These are phyloP conservation scores for Turdus rufiventris DNA, from an alignment of 2,113 vertebrate genomes.

Conservation along the genomic window DNA sequence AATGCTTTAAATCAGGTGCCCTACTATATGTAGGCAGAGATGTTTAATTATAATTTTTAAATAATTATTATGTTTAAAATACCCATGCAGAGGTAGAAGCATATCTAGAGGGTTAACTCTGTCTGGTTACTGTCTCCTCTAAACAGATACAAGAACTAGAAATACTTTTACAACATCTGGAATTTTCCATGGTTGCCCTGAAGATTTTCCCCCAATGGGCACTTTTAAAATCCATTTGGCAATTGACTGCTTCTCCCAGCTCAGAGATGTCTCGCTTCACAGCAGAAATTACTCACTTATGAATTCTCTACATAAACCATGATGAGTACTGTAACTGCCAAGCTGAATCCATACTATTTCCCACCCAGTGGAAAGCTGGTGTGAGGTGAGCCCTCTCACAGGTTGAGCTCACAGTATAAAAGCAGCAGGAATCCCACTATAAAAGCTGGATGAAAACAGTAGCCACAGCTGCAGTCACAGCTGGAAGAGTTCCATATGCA, in stretches of 20 bases:
- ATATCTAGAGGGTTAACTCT: background rate
- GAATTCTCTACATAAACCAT: background rate
- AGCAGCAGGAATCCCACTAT: background rate
- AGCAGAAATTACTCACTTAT: background rate
- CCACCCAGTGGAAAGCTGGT: background rate
- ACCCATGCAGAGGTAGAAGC: background rate
- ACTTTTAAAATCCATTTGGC: background rate
- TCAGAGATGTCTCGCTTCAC: background rate
- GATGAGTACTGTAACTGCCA: background rate
- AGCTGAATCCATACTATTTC: background rate
- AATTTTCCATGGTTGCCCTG: background rate
- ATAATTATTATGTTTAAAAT: background rate
- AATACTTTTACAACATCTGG: background rate
- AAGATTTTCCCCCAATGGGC: background rate
- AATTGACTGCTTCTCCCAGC: background rate
- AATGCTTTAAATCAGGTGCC: background rate
- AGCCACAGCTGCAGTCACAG: background rate
- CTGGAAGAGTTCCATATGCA: background rate
- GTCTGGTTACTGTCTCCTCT: background rate
- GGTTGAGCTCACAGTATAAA: background rate
- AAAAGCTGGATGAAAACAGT: background rate
- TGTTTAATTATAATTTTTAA: background rate
- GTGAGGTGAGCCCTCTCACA: background rate
- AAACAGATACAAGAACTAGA: background rate
- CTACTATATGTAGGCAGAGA: background rate